phyloP scores from a whole-genome alignment of 2,797 vertebrate species.

The Sardinella longiceps region DNA sequence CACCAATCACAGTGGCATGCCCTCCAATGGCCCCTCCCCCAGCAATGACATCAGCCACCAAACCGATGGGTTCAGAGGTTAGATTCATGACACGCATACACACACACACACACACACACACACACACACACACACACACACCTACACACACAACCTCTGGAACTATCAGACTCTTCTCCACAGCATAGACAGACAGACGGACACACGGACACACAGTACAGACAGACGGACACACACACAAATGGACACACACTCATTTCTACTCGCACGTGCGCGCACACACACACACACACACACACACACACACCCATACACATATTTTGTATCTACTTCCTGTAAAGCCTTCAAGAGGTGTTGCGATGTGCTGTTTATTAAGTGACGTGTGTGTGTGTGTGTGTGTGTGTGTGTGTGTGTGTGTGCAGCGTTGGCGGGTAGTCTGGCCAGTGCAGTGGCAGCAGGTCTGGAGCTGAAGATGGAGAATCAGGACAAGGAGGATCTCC shows the following conservation, averaged over 20 bases:
- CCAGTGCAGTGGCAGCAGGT: slow-evolving; percentile 77
- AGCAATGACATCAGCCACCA: slow-evolving; percentile 90
- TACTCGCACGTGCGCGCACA: too few relatives aligned
- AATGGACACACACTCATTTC: too few relatives aligned
- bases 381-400: too few relatives aligned
- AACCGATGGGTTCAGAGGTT: slow-evolving; percentile 90
- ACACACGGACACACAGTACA: too few relatives aligned
- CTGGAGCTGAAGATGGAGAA: slow-evolving; percentile 93
- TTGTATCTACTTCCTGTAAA: not conserved
- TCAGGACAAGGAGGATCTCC: slow-evolving; percentile 93
- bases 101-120: not conserved
- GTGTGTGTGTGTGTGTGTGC: too few relatives aligned
- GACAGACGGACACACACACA: too few relatives aligned
- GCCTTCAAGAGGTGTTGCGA: not conserved
- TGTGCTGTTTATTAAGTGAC: not conserved
- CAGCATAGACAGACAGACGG: too few relatives aligned
- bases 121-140: not conserved
- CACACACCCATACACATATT: not conserved
- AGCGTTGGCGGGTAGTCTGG: slow-evolving; percentile 79
- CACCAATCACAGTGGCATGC: slow-evolving; percentile 88
- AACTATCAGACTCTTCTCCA: too few relatives aligned
- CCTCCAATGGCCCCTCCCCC: slow-evolving; percentile 82
- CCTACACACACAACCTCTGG: too few relatives aligned
- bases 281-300: not conserved
- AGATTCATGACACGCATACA: slow-evolving; percentile 16